phyloP scores from a whole-genome alignment of 2,888 invertebrate genomes.

The Romanomermis culicivorax region DNA sequence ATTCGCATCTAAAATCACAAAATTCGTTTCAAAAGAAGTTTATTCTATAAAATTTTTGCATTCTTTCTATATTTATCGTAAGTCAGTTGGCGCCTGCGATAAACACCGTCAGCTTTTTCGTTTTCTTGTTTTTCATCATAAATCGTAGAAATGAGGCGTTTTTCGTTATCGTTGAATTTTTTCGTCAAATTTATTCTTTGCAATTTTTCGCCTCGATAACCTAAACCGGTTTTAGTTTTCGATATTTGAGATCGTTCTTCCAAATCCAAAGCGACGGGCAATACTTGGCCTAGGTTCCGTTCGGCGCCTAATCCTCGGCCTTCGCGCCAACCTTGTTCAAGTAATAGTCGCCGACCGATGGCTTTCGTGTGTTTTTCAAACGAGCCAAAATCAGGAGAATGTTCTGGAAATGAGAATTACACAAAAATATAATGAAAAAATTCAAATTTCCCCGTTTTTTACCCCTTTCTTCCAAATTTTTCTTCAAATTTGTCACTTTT shows the following conservation, averaged over 20 bases:
- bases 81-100: neutral
- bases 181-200: constrained; percentile 13
- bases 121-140: constrained; percentile 10
- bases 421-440: too few relatives aligned
- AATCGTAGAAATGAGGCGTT: constrained; percentile 15
- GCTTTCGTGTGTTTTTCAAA: constrained; percentile 34
- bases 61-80: neutral
- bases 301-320: constrained; percentile 35
- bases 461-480: too few relatives aligned
- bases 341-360: constrained; percentile 24
- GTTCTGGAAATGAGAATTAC: too few relatives aligned
- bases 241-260: constrained; percentile 16
- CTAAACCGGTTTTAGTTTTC: constrained; percentile 15
- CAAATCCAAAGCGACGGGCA: constrained; percentile 16
- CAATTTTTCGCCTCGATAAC: constrained; percentile 17
- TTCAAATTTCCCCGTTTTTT: too few relatives aligned
- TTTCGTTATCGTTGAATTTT: constrained; percentile 6
- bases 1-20: too few relatives aligned
- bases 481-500: too few relatives aligned
- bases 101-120: neutral
- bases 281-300: constrained; percentile 26
- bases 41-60: too few relatives aligned
- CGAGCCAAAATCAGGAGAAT: constrained; percentile 29
- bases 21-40: too few relatives aligned
- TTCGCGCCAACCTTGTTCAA: constrained; percentile 36